A percentile compares a stretch with the other conserved stretches of the same genome.
Evolutionary conservation across 2,113 vertebrate genomes (phyloP).

Genomic region (Rafetus swinhoei): DNA sequence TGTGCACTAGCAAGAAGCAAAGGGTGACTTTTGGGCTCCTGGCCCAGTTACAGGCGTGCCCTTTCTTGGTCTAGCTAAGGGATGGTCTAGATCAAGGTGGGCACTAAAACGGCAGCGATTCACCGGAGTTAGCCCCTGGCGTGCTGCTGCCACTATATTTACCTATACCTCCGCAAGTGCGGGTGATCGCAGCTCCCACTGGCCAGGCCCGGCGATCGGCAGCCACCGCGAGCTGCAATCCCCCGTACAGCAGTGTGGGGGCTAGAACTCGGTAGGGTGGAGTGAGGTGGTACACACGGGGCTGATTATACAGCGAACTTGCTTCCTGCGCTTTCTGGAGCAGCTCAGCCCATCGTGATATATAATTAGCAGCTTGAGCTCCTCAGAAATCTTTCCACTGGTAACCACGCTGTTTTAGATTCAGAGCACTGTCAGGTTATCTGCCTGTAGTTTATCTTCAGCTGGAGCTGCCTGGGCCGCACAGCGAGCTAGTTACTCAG

Average conservation of each 20-base stretch:
- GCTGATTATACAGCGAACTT: not conserved
- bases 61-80: not conserved
- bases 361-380: not conserved
- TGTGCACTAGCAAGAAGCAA: not conserved
- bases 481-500: not conserved
- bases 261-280: not conserved
- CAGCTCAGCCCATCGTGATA: not conserved
- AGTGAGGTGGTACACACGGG: not conserved
- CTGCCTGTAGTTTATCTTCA: not conserved
- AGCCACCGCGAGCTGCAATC: too few species aligned
- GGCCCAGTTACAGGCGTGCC: not conserved
- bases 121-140: too few species aligned
- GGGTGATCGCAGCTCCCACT: too few species aligned
- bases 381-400: not conserved
- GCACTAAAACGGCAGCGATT: too few species aligned
- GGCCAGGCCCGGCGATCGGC: too few species aligned
- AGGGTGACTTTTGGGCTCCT: not conserved
- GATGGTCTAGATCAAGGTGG: too few species aligned
- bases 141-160: too few species aligned
- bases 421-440: not conserved
- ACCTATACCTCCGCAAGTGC: too few species aligned
- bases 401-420: not conserved
- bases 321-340: not conserved
- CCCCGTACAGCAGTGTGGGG: too few species aligned
- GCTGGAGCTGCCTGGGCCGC: not conserved